Evolutionary conservation across 2,113 vertebrate species (phyloP), one percentile per base, ranked within the genome.

Genomic region (Leptosomus discolor): DNA sequence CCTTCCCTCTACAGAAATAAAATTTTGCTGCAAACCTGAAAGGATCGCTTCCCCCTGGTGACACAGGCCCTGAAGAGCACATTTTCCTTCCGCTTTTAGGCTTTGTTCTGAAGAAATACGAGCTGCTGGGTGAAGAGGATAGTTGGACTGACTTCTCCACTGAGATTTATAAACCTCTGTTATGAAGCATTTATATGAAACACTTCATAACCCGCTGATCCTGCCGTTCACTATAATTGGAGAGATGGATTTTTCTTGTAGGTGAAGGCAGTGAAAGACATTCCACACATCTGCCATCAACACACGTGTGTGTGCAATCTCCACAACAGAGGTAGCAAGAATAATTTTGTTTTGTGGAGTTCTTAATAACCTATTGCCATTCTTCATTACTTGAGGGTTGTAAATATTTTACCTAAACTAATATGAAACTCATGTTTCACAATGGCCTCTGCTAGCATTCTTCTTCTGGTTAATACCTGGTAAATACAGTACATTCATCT

Each of bases 111-210:
- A 84, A 94, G 71, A 94, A 94, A 87, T 68, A 91, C 0, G 0
- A 70, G 45, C 88, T 88, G 71, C 67, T 86, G 36, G 27, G 32
- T 78, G 63, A 84, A 77, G 41, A 84, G 32, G 67, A 36, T 86
- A 56, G 61, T 88, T 88, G 43, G 46, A 54, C 46, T 60, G 68
- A 70, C 57, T 91, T 81, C 36, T 80, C 48, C 43, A 43, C 26
- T 30, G 76, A 87, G 73, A 78, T 91, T 81, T 91, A 89, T 36
- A 96, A 92, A 78, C 60, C 18, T 70, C 20, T 48, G 18, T 74
- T 77, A 46, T 2, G 20, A 94, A 92, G 43, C 23, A 50, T 86
- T 81, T 92, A 58, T 87, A 91, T 92, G 76, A 94, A 96, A 96
- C 89, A 78, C 94, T 90, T 90, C 39, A 48, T 96, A 91, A 92